Evolutionary conservation across 2,797 vertebrate species (phyloP).

Genomic region (Leptodactylus fallax): DNA sequence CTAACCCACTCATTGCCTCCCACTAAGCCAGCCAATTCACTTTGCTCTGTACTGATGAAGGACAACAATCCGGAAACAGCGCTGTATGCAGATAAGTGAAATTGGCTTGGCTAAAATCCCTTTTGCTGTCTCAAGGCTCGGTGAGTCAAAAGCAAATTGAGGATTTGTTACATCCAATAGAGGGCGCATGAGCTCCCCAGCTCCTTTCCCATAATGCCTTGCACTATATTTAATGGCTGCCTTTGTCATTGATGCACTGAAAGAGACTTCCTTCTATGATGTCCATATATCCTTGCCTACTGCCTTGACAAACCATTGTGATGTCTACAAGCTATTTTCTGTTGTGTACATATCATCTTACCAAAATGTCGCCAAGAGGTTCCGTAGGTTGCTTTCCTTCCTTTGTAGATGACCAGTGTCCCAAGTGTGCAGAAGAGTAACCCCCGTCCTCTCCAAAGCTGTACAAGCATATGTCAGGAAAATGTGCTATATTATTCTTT

Average conservation of each 20-base stretch:
- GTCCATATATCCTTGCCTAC: background rate
- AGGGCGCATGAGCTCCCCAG: no score
- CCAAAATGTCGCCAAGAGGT: background rate
- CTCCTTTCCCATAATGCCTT: no score
- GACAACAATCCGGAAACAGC: no score
- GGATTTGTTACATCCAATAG: no score
- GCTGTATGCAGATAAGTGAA: no score
- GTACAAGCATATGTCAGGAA: background rate
- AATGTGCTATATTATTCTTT: background rate
- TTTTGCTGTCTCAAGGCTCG: no score
- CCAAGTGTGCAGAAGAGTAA: background rate
- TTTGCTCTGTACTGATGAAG: no score
- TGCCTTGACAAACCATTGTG: background rate
- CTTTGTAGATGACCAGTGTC: background rate
- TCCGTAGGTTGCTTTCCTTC: background rate
- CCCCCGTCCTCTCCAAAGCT: background rate
- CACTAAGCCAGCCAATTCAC: no score
- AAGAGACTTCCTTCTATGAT: background rate
- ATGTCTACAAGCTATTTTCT: background rate
- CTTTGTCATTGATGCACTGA: background rate
- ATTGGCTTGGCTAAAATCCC: no score
- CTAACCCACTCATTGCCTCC: no score
- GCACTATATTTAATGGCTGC: background rate
- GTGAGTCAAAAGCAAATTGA: no score
- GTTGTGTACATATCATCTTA: background rate